phyloP scores from a whole-genome alignment of 2,113 vertebrate species.

The Amphilophus citrinellus region DNA sequence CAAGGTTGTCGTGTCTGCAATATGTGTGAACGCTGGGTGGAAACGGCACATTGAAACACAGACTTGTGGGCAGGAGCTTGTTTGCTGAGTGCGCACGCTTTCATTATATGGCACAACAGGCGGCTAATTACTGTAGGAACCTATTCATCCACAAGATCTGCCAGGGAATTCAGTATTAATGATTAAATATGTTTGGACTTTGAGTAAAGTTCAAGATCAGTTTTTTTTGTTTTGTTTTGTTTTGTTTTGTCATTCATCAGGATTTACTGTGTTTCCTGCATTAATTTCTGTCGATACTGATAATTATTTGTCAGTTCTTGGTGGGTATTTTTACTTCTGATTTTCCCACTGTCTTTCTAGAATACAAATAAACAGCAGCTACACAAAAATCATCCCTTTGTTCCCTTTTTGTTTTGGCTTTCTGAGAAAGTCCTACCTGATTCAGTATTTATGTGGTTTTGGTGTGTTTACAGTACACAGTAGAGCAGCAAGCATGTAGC shows the following conservation, averaged over 20 bases:
- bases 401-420: neutral
- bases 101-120: neutral
- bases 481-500: neutral
- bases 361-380: slow-evolving; percentile 3
- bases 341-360: neutral
- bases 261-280: neutral
- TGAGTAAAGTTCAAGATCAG: neutral
- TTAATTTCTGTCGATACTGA: neutral
- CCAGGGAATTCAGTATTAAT: neutral
- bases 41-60: slow-evolving; percentile 8
- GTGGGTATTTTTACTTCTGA: neutral
- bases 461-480: neutral
- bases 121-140: slow-evolving; percentile 36
- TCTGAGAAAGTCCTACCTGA: slow-evolving; percentile 11
- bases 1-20: slow-evolving; percentile 15
- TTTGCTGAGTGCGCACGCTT: slow-evolving; percentile 40
- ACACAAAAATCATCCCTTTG: neutral
- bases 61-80: slow-evolving; percentile 11
- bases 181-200: neutral
- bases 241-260: neutral
- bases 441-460: neutral
- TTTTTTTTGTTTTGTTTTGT: neutral
- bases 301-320: neutral
- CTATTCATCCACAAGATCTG: neutral
- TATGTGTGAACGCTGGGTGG: neutral